Conservation (phyloP, 1,140 invertebrate genomes). For the Bilobella aurantiaca region DNA sequence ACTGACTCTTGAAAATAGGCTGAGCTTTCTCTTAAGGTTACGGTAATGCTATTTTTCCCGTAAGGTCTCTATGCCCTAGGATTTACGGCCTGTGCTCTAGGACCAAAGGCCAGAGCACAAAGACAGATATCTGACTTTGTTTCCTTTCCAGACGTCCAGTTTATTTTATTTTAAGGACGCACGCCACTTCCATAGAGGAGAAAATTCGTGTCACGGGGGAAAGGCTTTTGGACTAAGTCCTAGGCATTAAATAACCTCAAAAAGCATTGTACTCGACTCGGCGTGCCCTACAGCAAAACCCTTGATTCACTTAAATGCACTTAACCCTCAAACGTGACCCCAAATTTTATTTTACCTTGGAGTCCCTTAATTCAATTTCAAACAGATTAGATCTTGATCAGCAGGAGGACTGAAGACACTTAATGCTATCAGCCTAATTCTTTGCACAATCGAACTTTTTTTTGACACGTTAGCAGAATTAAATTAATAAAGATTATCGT, state of each 20-base stretch:
- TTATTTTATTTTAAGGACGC: conserved; percentile 4
- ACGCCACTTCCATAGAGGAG: not conserved
- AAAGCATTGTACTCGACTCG: not conserved
- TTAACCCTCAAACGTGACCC: not conserved
- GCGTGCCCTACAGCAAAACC: not conserved
- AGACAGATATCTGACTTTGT: conserved; percentile 7
- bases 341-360: not conserved
- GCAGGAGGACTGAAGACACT: not conserved
- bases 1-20: too few relatives aligned
- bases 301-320: not conserved
- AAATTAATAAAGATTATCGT: too few relatives aligned
- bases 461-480: too few relatives aligned
- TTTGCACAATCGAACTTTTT: too few relatives aligned
- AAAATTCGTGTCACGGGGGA: conserved; percentile 1
- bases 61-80: too few relatives aligned
- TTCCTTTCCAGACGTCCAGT: not conserved
- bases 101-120: not conserved
- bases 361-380: not conserved
- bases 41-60: too few relatives aligned
- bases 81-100: not conserved
- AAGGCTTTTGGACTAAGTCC: not conserved
- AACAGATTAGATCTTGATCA: not conserved
- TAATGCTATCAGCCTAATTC: too few relatives aligned
- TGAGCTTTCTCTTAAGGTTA: too few relatives aligned
- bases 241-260: conserved; percentile 4